Conservation (phyloP, 2,113 vertebrate species). For the Callospermophilus lateralis region DNA sequence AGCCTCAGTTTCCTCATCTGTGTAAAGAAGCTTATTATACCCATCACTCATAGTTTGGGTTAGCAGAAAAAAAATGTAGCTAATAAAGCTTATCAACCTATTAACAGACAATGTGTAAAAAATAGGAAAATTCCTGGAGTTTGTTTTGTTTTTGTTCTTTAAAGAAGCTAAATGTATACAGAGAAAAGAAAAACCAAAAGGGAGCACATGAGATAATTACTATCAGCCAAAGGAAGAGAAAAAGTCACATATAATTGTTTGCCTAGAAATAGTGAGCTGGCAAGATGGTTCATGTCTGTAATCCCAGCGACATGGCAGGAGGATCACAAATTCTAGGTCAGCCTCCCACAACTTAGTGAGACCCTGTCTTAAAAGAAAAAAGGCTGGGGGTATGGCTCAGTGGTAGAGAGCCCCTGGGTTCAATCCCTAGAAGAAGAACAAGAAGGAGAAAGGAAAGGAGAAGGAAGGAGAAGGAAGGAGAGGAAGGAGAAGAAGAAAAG, state of each 20-base stretch:
- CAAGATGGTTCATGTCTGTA: no score
- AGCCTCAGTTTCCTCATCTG: conserved; percentile 25
- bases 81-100: not conserved
- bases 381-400: no score
- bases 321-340: no score
- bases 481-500: not conserved
- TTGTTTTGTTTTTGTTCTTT: not conserved
- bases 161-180: not conserved
- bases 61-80: not conserved
- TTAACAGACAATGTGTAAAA: not conserved
- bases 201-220: not conserved
- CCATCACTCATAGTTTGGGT: not conserved
- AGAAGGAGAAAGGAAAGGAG: no score
- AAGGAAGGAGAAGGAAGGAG: no score
- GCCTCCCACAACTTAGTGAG: no score
- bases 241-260: not conserved
- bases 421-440: no score
- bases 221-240: not conserved
- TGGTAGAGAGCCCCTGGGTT: no score
- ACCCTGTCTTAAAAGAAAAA: no score
- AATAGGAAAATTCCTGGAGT: not conserved
- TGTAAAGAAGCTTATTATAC: not conserved
- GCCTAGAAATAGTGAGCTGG: no score
- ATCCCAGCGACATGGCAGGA: no score
- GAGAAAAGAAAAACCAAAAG: not conserved